Conservation (phyloP, 2,797 vertebrate genomes). For the Melanotaenia trifasciata region DNA sequence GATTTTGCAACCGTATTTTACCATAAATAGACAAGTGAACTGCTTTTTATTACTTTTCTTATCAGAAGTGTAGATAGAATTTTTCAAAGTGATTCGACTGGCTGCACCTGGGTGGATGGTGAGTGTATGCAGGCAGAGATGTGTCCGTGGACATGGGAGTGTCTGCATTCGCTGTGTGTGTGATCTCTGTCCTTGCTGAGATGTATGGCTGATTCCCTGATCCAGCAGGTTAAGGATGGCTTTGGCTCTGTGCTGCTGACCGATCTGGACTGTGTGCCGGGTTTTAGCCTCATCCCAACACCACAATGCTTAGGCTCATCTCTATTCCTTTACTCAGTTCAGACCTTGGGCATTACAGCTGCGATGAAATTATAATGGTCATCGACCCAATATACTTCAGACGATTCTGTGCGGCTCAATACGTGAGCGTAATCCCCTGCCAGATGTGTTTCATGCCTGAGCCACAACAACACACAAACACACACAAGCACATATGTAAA, state of each 20-base stretch:
- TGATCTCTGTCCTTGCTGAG: slow-evolving; percentile 47
- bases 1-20: slow-evolving; percentile 43
- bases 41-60: slow-evolving; percentile 42
- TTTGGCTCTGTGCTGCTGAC: slow-evolving; percentile 69
- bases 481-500: slow-evolving; percentile 23
- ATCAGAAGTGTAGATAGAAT: slow-evolving; percentile 11
- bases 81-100: slow-evolving; percentile 31
- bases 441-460: slow-evolving; percentile 50
- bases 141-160: slow-evolving; percentile 11
- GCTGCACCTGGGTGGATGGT: slow-evolving; percentile 29
- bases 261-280: slow-evolving; percentile 66
- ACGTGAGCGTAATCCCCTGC: slow-evolving; percentile 36
- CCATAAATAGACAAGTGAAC: slow-evolving; percentile 46
- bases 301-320: slow-evolving; percentile 38
- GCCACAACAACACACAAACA: slow-evolving; percentile 17
- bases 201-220: slow-evolving; percentile 62
- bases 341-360: slow-evolving; percentile 48
- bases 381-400: slow-evolving; percentile 41
- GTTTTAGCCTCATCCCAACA: slow-evolving; percentile 51
- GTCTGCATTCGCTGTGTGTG: slow-evolving; percentile 37
- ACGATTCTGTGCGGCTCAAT: slow-evolving; percentile 24
- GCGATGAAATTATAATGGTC: slow-evolving; percentile 51
- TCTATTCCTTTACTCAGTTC: slow-evolving; percentile 35
- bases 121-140: slow-evolving; percentile 1
- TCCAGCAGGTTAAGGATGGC: slow-evolving; percentile 76